A percentile compares a stretch with the other conserved stretches of the same genome.
These are phyloP conservation scores for Datnioides undecimradiatus DNA, from an alignment of 2,113 vertebrate species.

Conservation along the genomic window DNA sequence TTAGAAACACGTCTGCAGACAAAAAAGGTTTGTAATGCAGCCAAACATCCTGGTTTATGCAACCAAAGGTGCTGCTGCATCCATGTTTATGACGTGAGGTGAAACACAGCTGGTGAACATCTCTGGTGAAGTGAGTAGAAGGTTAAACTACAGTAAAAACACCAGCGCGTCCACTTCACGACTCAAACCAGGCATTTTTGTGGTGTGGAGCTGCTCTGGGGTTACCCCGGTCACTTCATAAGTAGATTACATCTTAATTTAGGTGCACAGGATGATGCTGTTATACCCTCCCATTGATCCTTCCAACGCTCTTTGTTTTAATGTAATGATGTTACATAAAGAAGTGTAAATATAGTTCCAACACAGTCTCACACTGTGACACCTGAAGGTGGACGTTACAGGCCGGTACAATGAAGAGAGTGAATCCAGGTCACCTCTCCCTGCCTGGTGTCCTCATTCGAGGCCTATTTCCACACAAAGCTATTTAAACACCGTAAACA, in stretches of 20 bases:
- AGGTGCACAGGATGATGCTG: too few species aligned
- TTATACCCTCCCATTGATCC: too few species aligned
- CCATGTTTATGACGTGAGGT: background rate
- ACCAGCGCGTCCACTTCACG: too few species aligned
- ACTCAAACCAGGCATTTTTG: background rate
- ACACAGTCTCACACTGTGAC: background rate
- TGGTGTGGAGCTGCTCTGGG: too few species aligned
- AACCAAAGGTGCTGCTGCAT: background rate
- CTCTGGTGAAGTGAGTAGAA: background rate
- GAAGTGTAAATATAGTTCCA: too few species aligned
- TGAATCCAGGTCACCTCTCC: conserved; percentile 47
- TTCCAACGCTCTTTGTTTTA: too few species aligned
- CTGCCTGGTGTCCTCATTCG: conserved; percentile 35
- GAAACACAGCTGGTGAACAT: too few species aligned
- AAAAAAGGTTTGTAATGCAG: background rate
- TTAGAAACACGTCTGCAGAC: background rate
- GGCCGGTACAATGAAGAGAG: background rate
- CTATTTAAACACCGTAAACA: conserved; percentile 33
- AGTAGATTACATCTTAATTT: too few species aligned
- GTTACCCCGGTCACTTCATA: too few species aligned
- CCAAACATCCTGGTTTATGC: background rate
- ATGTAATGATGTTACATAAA: too few species aligned
- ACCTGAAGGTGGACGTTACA: background rate
- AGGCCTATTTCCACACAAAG: conserved; percentile 39
- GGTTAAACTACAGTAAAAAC: too few species aligned